Evolutionary conservation across 2,113 vertebrate genomes (phyloP), one percentile per base, ranked within the genome.

Genomic region (Corydoras maculifer): DNA sequence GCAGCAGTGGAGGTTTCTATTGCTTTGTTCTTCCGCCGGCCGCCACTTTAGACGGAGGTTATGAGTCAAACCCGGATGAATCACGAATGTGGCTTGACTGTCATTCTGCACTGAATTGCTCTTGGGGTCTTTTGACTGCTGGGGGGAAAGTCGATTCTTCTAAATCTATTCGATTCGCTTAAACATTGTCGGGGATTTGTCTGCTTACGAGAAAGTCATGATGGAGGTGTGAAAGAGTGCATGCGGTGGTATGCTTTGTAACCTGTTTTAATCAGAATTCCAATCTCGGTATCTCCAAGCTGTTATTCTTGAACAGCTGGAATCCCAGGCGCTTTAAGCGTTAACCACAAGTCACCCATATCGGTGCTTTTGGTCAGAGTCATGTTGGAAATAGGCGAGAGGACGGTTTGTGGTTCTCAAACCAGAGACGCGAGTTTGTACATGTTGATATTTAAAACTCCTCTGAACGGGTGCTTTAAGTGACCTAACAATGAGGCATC

Each of bases 401-500:
- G 14, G 48, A 53, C 14, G 29, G 43, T 9, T 48, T 11, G 6
- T 11, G 32, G 31, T 43, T 67, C 13, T 48, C 9, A 0, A 1
- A 30, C 32, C 25, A 25, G n/a, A 63, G 48, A 18, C n/a, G 35
- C 32, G 18, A 18, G 62, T 50, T 48, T 29, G 62, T 25, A 25
- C 29, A 31, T 9, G 58, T 30, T 8, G 9, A 12, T 51, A 9
- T 65, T 65, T 53, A 30, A 65, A 50, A 29, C 25, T 13, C 25
- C n/a, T 57, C 1, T 2, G 6, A 43, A 58, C 25, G 54, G 58
- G 48, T 58, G 50, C 35, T 49, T 30, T 18, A 7, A 12, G 49
- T 70, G 35, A 64, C 14, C 35, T 50, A 50, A 64, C 43, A 49
- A 15, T 65, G 49, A 65, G 63, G 30, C 63, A 35, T 62, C 69